Percentiles rank a stretch among this genome's conserved stretches.
Evolutionary conservation across 2,113 vertebrate genomes (phyloP).

Genomic region (Hypomesus transpacificus): DNA sequence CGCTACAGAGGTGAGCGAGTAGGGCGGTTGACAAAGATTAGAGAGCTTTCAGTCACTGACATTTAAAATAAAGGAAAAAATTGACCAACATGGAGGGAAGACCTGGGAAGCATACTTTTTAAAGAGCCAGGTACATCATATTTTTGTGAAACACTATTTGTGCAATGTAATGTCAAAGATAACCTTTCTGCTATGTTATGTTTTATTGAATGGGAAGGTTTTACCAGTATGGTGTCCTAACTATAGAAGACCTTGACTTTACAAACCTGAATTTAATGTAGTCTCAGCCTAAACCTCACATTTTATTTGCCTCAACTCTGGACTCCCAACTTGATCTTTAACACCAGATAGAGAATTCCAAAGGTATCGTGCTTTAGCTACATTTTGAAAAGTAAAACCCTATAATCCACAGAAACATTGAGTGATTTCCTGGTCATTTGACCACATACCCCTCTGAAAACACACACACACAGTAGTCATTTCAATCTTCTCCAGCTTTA

Average conservation of each 20-base stretch:
- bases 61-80: neutral
- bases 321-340: conserved; percentile 18
- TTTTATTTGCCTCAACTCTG: conserved; percentile 4
- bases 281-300: conserved; percentile 7
- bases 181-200: neutral
- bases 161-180: too few relatives aligned
- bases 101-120: too few relatives aligned
- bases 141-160: too few relatives aligned
- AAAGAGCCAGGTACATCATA: too few relatives aligned
- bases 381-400: neutral
- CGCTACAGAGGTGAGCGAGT: too few relatives aligned
- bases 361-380: neutral
- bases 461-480: conserved; percentile 14
- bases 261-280: conserved; percentile 16
- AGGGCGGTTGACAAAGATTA: too few relatives aligned
- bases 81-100: too few relatives aligned
- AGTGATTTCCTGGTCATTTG: conserved; percentile 19
- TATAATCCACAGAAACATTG: conserved; percentile 15
- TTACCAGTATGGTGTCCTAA: neutral
- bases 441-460: conserved; percentile 17
- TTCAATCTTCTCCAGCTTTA: conserved; percentile 43
- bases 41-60: neutral
- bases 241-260: neutral
- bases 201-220: neutral
- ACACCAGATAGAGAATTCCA: neutral